These are phyloP conservation scores for Martes martes DNA, from an alignment of 2,113 vertebrate genomes.

Conservation along the genomic window DNA sequence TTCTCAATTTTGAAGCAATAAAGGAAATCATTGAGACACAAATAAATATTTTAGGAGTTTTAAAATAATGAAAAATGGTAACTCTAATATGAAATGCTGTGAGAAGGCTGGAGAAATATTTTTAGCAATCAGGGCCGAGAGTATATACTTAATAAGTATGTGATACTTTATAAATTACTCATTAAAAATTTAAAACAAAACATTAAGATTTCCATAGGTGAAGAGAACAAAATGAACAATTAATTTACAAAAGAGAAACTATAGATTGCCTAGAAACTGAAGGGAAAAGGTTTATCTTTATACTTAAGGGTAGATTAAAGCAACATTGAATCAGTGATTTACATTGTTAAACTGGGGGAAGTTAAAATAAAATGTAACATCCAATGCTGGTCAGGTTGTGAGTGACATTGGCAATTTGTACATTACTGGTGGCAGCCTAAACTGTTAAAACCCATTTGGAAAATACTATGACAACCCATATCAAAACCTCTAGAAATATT, in stretches of 20 bases:
- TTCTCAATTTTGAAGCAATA: constrained; percentile 21
- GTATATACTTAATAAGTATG: neutral
- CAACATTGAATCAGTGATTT: neutral
- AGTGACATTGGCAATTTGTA: neutral
- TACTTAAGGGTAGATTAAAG: neutral
- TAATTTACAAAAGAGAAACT: neutral
- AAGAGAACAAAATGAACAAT: neutral
- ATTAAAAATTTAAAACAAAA: neutral
- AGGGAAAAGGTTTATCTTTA: neutral
- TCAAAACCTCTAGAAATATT: neutral
- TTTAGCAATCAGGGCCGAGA: neutral
- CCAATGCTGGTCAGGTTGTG: neutral
- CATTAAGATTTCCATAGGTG: neutral
- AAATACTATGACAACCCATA: neutral
- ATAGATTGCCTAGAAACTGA: neutral
- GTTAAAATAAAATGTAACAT: neutral
- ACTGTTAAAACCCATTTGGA: neutral
- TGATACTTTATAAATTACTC: neutral
- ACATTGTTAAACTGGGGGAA: neutral
- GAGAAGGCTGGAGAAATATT: neutral
- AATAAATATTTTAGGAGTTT: neutral
- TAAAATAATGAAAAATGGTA: constrained; percentile 11
- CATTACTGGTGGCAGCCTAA: neutral
- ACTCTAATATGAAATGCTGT: neutral
- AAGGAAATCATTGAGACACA: neutral